A percentile compares a stretch with the other conserved stretches of the same genome.
phyloP scores from a whole-genome alignment of 2,797 vertebrate species.

The Threskiornis aethiopicus region DNA sequence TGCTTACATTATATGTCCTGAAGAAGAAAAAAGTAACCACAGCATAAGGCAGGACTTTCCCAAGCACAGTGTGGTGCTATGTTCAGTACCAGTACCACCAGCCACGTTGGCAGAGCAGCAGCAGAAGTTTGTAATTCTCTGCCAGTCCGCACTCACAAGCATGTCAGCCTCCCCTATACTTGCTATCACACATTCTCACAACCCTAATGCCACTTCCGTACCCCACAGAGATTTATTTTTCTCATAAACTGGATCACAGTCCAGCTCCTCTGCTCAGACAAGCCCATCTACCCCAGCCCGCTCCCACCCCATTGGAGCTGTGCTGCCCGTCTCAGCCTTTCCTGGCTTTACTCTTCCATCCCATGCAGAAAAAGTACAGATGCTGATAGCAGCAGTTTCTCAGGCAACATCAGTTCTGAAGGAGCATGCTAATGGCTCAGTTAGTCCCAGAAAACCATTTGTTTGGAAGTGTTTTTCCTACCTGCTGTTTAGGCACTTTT shows the following conservation, averaged over 20 bases:
- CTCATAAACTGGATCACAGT: not conserved
- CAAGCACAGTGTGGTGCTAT: not conserved
- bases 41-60: not conserved
- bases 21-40: not conserved
- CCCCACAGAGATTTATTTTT: not conserved
- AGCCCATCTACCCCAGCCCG: not conserved
- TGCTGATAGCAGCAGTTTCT: not conserved
- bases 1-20: not conserved
- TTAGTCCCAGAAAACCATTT: not conserved
- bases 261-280: not conserved
- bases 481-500: not conserved
- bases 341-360: not conserved
- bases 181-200: not conserved
- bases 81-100: not conserved
- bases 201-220: not conserved
- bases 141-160: rapidly evolving
- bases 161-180: not conserved
- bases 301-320: not conserved
- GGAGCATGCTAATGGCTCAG: not conserved
- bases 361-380: not conserved
- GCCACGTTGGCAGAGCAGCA: not conserved
- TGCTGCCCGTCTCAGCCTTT: not conserved
- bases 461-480: not conserved
- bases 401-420: not conserved
- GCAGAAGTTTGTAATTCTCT: not conserved